Conservation (phyloP, 2,113 vertebrate species). For the Uria aalge region DNA sequence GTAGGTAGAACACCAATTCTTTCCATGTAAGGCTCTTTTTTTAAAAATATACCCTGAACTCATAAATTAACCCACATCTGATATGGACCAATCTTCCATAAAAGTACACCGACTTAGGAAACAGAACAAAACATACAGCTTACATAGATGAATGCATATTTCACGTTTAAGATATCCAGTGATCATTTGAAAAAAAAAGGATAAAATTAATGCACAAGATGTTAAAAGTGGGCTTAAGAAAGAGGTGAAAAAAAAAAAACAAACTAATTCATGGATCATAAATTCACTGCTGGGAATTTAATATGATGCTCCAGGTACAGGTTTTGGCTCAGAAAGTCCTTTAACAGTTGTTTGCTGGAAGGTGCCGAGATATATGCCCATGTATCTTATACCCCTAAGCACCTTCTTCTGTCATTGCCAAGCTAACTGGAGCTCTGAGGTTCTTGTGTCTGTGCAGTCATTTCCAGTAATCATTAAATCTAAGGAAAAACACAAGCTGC, state of each 20-base stretch:
- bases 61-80: not conserved
- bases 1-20: conserved; percentile 49
- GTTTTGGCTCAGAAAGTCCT: not conserved
- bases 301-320: not conserved
- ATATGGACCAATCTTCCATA: not conserved
- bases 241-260: not conserved
- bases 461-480: not conserved
- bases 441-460: not conserved
- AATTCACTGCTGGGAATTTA: not conserved
- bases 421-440: not conserved
- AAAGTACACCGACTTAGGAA: not conserved
- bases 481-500: not conserved
- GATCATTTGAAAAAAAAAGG: not conserved
- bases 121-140: not conserved
- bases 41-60: conserved; percentile 12
- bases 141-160: not conserved
- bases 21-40: not conserved
- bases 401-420: not conserved
- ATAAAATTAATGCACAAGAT: not conserved
- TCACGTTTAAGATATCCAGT: not conserved
- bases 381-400: not conserved
- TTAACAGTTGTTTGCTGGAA: not conserved
- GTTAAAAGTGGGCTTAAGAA: not conserved
- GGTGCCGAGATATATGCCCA: not conserved
- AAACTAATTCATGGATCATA: not conserved